Evolutionary conservation across 1,140 invertebrate genomes (phyloP), one percentile per base, ranked within the genome.

Genomic region (Argopecten irradians): DNA sequence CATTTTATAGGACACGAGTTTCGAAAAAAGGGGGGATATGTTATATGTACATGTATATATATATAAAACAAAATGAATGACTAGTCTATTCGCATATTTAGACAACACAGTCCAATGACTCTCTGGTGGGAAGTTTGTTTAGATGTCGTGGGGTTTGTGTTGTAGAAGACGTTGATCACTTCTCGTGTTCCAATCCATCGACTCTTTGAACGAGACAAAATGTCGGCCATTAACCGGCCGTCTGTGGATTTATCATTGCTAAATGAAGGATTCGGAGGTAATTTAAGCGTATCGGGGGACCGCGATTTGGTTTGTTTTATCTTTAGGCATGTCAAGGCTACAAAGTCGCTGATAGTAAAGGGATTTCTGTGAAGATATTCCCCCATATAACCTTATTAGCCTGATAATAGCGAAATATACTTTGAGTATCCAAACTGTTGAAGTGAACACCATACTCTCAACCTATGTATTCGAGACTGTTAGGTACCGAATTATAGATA

Each of bases 241-340:
- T 71, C 55, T 71, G 55, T 16, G 22, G 55, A 71, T n/a, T 71
- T 71, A 71, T 71, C 55, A 71, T 71, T 71, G n/a, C 55, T 71
- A 71, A 71, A 7, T 71, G 43, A 71, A 71, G 55, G 55, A 71
- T 71, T 71, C 55, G 5, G 55, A n/a, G n/a, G 55, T 71, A 71
- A 71, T 71, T 71, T 71, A 71, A 28, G 55, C 22, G 55, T 71
- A n/a, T 71, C 55, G 55, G 1, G 55, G 55, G 55, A 28, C 7
- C 55, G 28, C 55, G 28, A 71, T 71, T 71, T 71, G 55, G 55
- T 71, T 71, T 71, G 55, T 71, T 71, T 71, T 71, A 71, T 71
- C 55, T 71, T 71, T 71, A 71, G n/a, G 55, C 22, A 71, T n/a
- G 55, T n/a, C 55, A 71, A n/a, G 28, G 55, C 55, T 71, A 28